Conservation (phyloP, 1,140 invertebrate species). For the Tetramorium alpestre region DNA sequence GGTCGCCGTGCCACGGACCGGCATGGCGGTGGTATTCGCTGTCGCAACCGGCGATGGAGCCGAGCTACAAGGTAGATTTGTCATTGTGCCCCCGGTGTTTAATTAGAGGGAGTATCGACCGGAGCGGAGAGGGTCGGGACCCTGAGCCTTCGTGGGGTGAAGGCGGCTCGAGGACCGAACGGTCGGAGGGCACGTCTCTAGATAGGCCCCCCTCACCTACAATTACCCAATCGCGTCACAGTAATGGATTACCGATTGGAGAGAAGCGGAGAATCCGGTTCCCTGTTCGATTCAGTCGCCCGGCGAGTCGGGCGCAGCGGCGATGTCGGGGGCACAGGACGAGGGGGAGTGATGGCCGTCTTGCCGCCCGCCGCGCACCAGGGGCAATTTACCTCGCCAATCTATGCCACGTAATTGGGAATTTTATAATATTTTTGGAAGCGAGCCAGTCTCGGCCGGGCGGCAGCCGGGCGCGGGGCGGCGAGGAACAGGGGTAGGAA, state of each 20-base stretch:
- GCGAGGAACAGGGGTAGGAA: constrained; percentile 25
- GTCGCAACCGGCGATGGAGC: constrained; percentile 55
- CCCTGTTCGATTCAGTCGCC: constrained; percentile 67
- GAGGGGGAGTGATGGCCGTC: constrained; percentile 69
- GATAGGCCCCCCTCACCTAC: constrained; percentile 82
- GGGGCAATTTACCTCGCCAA: constrained; percentile 84
- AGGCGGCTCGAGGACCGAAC: constrained; percentile 49
- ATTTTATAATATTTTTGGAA: constrained; percentile 85
- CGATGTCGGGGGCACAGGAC: constrained; percentile 66
- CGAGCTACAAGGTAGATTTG: constrained; percentile 80
- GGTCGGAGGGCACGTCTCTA: constrained; percentile 76
- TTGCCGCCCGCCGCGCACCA: constrained; percentile 65
- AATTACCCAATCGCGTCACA: constrained; percentile 83
- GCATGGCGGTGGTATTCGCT: constrained; percentile 38
- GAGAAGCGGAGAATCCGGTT: constrained; percentile 73
- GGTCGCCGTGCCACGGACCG: constrained; percentile 46
- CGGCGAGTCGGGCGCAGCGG: constrained; percentile 59
- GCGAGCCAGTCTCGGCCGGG: constrained; percentile 79
- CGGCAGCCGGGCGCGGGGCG: constrained; percentile 51
- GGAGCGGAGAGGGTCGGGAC: constrained; percentile 71
- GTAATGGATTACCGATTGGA: constrained; percentile 83
- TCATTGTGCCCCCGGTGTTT: constrained; percentile 83
- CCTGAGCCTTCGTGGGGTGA: constrained; percentile 19
- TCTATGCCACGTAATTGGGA: constrained; percentile 84
- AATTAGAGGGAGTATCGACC: constrained; percentile 84